Percentiles rank a stretch among this genome's conserved stretches.
Evolutionary conservation across 2,113 vertebrate species (phyloP).

Genomic region (Orcinus orca): DNA sequence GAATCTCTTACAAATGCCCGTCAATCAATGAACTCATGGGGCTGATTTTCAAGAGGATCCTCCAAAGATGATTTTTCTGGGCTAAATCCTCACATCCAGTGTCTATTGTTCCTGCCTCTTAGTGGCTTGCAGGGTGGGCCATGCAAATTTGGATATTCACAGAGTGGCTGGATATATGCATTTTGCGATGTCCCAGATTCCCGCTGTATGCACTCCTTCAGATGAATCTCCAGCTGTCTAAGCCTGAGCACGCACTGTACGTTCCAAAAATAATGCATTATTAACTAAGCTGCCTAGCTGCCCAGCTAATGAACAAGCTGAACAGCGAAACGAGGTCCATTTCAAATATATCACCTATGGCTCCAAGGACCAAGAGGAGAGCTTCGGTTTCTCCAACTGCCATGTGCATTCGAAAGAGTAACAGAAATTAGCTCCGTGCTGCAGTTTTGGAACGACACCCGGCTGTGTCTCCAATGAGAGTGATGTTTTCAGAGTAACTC

Average conservation of each 20-base stretch:
- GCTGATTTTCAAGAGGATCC: neutral
- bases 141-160: neutral
- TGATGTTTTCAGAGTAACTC: neutral
- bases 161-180: no score
- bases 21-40: fast-evolving
- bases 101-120: neutral
- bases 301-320: neutral
- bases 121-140: neutral
- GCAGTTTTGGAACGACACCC: fast-evolving
- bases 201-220: neutral
- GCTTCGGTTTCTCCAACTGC: neutral
- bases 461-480: no score
- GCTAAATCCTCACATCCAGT: fast-evolving
- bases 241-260: no score
- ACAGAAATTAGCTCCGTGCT: neutral
- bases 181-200: neutral
- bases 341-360: neutral
- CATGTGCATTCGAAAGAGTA: neutral
- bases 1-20: neutral
- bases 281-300: neutral
- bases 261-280: neutral
- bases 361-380: fast-evolving
- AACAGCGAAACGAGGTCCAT: neutral
- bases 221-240: neutral
- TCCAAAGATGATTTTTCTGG: neutral